Evolutionary conservation across 2,113 vertebrate species (phyloP).

Genomic region (Eulacestoma nigropectus): DNA sequence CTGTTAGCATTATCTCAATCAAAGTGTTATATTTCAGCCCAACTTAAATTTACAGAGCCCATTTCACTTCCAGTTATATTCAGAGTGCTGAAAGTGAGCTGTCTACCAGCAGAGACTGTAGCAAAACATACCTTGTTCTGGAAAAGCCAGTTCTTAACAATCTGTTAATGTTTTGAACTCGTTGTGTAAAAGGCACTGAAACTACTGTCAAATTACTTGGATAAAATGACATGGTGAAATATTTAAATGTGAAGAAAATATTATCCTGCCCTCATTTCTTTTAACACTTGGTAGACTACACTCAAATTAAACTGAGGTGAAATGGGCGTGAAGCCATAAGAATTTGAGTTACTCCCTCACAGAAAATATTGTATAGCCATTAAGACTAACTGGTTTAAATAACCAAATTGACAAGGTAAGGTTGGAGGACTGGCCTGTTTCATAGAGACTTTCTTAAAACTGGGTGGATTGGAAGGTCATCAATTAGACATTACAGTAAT

Average conservation of each 20-base stretch:
- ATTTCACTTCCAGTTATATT: background rate
- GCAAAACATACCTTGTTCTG: background rate
- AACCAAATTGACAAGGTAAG: background rate
- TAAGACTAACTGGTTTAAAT: background rate
- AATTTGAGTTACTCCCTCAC: background rate
- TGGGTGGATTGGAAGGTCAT: background rate
- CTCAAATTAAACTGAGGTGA: background rate
- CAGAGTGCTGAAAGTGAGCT: background rate
- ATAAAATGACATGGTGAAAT: background rate
- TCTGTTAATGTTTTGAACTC: background rate
- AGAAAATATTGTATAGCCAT: background rate
- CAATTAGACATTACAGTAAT: background rate
- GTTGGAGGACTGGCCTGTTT: background rate
- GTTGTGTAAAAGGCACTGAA: background rate
- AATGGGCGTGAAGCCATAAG: background rate
- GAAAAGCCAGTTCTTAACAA: background rate
- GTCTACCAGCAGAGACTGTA: background rate
- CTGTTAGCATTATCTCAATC: background rate
- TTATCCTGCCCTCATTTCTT: background rate
- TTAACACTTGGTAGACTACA: background rate
- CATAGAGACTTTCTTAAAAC: background rate
- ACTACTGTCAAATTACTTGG: background rate
- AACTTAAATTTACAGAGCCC: background rate
- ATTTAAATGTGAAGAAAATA: background rate
- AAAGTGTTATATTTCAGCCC: background rate